Percentiles rank a stretch among this genome's conserved stretches.
These are phyloP conservation scores for Diadegma fenestrale DNA, from an alignment of 2,888 invertebrate species.

Conservation along the genomic window DNA sequence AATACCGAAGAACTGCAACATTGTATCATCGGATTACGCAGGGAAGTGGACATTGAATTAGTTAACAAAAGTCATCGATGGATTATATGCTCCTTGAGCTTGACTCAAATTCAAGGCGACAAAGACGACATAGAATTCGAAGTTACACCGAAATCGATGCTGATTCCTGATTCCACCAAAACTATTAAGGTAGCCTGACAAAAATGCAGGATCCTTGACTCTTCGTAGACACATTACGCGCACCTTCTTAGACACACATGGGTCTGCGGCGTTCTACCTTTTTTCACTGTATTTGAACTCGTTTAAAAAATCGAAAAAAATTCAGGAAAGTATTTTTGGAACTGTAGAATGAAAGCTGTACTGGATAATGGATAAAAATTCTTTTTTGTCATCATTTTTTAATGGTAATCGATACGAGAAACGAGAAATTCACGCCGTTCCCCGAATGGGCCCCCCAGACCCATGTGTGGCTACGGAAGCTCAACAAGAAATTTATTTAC, in stretches of 20 bases:
- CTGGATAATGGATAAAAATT: too few relatives aligned
- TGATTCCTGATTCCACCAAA: slow-evolving; percentile 79
- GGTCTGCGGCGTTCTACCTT: too few relatives aligned
- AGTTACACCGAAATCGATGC: slow-evolving; percentile 75
- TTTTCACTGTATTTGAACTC: too few relatives aligned
- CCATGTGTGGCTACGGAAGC: neutral
- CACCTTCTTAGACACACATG: too few relatives aligned
- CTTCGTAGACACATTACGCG: too few relatives aligned
- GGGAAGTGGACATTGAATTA: slow-evolving; percentile 79
- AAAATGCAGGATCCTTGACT: neutral
- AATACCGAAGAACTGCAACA: slow-evolving; percentile 79
- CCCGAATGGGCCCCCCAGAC: too few relatives aligned
- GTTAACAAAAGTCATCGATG: slow-evolving; percentile 80
- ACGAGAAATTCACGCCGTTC: too few relatives aligned
- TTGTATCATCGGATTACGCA: slow-evolving; percentile 79
- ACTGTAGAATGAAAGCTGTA: too few relatives aligned
- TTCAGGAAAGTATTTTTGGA: too few relatives aligned
- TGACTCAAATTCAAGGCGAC: slow-evolving; percentile 79
- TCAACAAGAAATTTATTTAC: neutral
- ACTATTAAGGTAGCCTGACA: slow-evolving; percentile 74
- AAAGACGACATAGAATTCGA: slow-evolving; percentile 76
- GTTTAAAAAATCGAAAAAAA: too few relatives aligned
- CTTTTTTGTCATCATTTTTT: too few relatives aligned
- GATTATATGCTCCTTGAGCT: slow-evolving; percentile 78
- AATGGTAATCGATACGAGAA: too few relatives aligned